Base-by-base conservation (phyloP, 2,797 vertebrate species). In the Rhinogobio ventralis region DNA sequence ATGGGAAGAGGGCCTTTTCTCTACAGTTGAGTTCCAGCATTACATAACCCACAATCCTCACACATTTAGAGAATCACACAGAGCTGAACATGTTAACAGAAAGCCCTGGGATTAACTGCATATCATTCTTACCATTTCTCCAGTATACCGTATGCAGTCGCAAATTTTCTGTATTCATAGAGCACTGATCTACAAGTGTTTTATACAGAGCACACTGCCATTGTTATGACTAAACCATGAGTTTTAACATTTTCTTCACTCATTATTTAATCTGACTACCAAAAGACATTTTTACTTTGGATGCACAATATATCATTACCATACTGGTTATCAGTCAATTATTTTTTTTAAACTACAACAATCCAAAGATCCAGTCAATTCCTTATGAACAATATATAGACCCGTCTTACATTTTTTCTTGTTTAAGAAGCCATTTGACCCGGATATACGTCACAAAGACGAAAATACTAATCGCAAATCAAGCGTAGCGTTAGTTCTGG, bases 1-100 rank as follows among this genome's bases (percentile, higher is more conserved):
- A 84, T 28, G 51, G 83, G 14, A 85, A 55, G 30, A 75, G 33
- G 5, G 15, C 3, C 5, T 42, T 69, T 49, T 62, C 55, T 55
- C 64, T 49, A 33, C 49, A 71, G 25, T 5, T 17, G 13, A 28
- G 9, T 19, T 28, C 25, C 69, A 51, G 23, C 15, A 79, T 30
- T 53, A 25, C 30, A 84, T 20, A 60, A 73, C 5, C 9, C 30
- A 64, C 42, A 53, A 74, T 60, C 7, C 19, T 25, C 42, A 64
- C 19, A 69, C 36, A 57, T n/a, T 25, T 49, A 82, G 13, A 49
- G 1, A n/a, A 42, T 57, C 4, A 25, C 2, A 57, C 0, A 0
- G 9, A n/a, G 25, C 7, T 60, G 3, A 76, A 77, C 1, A 42
- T 60, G 3, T 33, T 14, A 42, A 76, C 7, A 0, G 23, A 42